phyloP scores from a whole-genome alignment of 2,113 vertebrate species.

The Spea multiplicata region DNA sequence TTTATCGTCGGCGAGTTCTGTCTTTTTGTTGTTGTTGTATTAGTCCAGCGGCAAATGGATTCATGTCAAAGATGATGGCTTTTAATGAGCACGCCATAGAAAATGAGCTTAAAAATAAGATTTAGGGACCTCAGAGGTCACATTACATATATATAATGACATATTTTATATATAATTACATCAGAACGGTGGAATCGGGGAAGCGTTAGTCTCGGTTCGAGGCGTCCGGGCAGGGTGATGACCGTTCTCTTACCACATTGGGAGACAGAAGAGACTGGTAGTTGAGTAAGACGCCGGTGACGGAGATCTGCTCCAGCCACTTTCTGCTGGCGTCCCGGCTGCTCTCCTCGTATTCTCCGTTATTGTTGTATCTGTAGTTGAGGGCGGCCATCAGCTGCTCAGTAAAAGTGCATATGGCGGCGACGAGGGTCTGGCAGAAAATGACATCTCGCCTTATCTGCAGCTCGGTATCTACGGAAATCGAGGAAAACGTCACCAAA shows the following conservation, averaged over 20 bases:
- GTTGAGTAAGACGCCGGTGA: constrained; percentile 84
- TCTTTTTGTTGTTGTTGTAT: too few species aligned
- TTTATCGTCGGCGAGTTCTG: too few species aligned
- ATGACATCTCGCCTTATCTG: constrained; percentile 89
- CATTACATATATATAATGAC: too few species aligned
- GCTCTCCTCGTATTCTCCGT: constrained; percentile 91
- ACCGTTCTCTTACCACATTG: constrained; percentile 68
- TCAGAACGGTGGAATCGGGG: too few species aligned
- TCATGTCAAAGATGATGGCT: too few species aligned
- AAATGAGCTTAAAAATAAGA: too few species aligned
- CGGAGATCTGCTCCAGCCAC: constrained; percentile 93
- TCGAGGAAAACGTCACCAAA: background rate
- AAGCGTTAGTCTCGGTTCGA: too few species aligned
- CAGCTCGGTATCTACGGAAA: constrained; percentile 80
- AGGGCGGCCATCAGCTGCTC: constrained; percentile 90
- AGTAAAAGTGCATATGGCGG: constrained; percentile 82
- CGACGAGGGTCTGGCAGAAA: constrained; percentile 91
- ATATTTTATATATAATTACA: too few species aligned
- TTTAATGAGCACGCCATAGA: too few species aligned
- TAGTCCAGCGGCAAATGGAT: too few species aligned
- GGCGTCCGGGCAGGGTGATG: too few species aligned
- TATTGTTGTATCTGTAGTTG: constrained; percentile 88
- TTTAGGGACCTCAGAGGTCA: too few species aligned
- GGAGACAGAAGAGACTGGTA: constrained; percentile 89
- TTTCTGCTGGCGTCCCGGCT: constrained; percentile 94